Evolutionary conservation across 2,113 vertebrate species (phyloP).

Genomic region (Lucifuga dentata): DNA sequence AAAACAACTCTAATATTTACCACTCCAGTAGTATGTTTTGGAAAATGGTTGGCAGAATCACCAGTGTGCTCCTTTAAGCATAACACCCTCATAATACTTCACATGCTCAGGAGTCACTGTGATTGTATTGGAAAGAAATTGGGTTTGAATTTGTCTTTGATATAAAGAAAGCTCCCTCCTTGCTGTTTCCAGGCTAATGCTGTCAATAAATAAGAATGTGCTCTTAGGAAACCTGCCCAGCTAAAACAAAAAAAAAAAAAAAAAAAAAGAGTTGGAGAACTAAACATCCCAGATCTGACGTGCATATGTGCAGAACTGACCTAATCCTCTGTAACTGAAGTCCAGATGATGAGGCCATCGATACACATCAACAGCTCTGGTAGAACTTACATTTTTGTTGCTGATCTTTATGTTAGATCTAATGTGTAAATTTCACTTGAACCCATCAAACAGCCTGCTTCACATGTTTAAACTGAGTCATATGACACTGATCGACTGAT

Average conservation of each 20-base stretch:
- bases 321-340: conserved; percentile 26
- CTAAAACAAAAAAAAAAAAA: too few species aligned
- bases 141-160: conserved; percentile 17
- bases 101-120: background rate
- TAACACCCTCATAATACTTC: background rate
- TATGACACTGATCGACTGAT: too few species aligned
- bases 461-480: conserved; percentile 35
- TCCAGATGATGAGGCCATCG: conserved; percentile 9
- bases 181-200: conserved; percentile 10
- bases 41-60: too few species aligned
- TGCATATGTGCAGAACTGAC: conserved; percentile 26
- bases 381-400: conserved; percentile 5
- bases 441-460: conserved; percentile 29
- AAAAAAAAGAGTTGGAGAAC: conserved; percentile 9
- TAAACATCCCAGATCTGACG: conserved; percentile 26
- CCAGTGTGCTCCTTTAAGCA: background rate
- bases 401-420: background rate
- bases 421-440: conserved; percentile 21
- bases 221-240: conserved; percentile 22
- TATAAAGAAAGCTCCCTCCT: conserved; percentile 22
- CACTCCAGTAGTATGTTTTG: too few species aligned
- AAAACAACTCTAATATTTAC: too few species aligned
- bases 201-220: conserved; percentile 53
- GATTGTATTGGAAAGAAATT: background rate
- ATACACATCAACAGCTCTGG: conserved; percentile 22